Base-by-base conservation (phyloP, 2,888 invertebrate genomes). In the Acleris laterana region DNA sequence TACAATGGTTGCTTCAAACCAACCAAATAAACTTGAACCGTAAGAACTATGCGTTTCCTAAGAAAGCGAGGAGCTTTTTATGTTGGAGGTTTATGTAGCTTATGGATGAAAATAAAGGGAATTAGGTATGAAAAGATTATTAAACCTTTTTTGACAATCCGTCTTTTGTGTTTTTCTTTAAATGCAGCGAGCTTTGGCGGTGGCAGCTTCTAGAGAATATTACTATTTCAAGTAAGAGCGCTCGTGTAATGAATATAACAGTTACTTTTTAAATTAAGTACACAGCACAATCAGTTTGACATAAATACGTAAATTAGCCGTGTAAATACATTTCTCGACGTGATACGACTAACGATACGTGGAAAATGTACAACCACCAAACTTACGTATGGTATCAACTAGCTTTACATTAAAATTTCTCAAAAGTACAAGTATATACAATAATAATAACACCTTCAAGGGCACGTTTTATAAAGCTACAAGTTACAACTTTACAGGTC, bases 51-150 rank as follows among this genome's bases (percentile, higher is more conserved):
- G 19, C n/a, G 6, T 32, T 38, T 48, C 25, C 17, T 22, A 19
- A 32, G 46, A 22, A 51, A 57, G 16, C 11, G 46, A 32, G 32
- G 66, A 13, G 51, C 66, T 62, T 17, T 48, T 53, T 38, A 51
- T 13, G 16, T 7, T 61, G 51, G 51, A 22, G 56, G 51, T 51
- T 66, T 66, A 57, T 48, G 5, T 22, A 57, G 66, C 62, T 61
- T 66, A 65, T 22, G 57, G 50, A 57, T 38, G 46, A 51, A 66
- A 66, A 63, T 63, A 63, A 61, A 66, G 57, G 57, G 65, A 62
- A 66, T 66, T 66, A 66, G 66, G 66, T 66, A 62, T 62, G 66
- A 66, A 66, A 66, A 66, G 61, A 62, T 66, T 66, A 66, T 62
- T 66, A 66, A 65, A 66, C 51, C 62, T 62, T 52, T 61, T 61